These are phyloP conservation scores for Mimas tiliae DNA, from an alignment of 2,888 invertebrate species.

Conservation along the genomic window DNA sequence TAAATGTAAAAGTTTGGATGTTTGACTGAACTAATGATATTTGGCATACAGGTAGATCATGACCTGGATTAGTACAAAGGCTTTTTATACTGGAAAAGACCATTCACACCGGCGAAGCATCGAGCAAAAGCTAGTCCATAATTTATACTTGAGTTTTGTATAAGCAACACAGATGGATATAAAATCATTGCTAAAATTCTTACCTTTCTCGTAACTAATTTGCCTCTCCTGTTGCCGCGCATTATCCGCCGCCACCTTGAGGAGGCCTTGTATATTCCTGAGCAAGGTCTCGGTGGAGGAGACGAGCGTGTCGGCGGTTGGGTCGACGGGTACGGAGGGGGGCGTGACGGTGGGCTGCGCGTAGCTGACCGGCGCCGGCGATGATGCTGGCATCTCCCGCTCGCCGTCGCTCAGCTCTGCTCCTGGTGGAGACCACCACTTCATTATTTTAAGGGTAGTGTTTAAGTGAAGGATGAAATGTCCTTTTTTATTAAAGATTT, in stretches of 20 bases:
- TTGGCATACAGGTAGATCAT: too few species aligned
- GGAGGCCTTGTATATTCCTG: slow-evolving; percentile 96
- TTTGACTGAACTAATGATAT: too few species aligned
- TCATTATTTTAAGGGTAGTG: slow-evolving; percentile 2
- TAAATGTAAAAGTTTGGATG: too few species aligned
- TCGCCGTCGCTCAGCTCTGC: slow-evolving; percentile 91
- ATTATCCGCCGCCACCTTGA: slow-evolving; percentile 99
- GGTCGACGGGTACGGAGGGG: slow-evolving; percentile 75
- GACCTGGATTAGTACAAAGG: too few species aligned
- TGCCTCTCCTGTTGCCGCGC: slow-evolving; percentile 98
- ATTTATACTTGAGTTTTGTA: too few species aligned
- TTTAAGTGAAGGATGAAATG: too few species aligned
- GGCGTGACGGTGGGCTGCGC: slow-evolving; percentile 88
- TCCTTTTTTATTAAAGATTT: too few species aligned
- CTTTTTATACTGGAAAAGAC: too few species aligned
- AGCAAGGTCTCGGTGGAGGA: slow-evolving; percentile 97
- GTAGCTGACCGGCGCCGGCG: slow-evolving; percentile 91
- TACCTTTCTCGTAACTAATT: slow-evolving; percentile 98
- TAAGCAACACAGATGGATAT: too few species aligned
- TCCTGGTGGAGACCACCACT: slow-evolving; percentile 53
- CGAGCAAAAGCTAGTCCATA: too few species aligned
- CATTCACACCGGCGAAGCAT: too few species aligned
- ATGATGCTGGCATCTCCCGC: slow-evolving; percentile 87
- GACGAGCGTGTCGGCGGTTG: slow-evolving; percentile 82
- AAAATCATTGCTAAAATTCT: slow-evolving; percentile 36